Evolutionary conservation across 2,888 invertebrate species (phyloP).

Genomic region (Agrotis puta): DNA sequence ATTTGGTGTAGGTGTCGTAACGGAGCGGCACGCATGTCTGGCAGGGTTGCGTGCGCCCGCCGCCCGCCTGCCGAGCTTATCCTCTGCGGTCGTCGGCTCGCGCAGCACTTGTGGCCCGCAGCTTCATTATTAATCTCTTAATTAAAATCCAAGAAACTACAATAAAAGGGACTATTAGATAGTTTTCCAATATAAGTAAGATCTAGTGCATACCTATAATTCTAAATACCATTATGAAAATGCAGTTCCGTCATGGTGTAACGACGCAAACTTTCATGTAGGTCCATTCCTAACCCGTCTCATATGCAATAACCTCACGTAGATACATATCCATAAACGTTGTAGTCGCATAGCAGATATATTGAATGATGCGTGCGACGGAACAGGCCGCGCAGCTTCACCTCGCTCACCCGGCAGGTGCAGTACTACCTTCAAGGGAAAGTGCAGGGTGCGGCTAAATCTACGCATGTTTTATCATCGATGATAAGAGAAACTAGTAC

Average conservation of each 20-base stretch:
- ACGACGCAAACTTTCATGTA: conserved; percentile 76
- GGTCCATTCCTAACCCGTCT: conserved; percentile 75
- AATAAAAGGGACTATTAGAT: conserved; percentile 49
- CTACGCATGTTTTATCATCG: conserved; percentile 88
- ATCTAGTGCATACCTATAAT: background rate
- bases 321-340: conserved; percentile 79
- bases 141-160: conserved; percentile 77
- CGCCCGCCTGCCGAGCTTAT: conserved; percentile 82
- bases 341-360: conserved; percentile 77
- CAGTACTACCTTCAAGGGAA: conserved; percentile 80
- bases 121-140: conserved; percentile 84
- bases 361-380: conserved; percentile 79
- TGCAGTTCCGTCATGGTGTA: conserved; percentile 39
- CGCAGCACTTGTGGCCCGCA: conserved; percentile 67
- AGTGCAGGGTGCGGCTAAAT: conserved; percentile 87
- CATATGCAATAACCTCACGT: conserved; percentile 82
- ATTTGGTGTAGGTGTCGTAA: conserved; percentile 91
- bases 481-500: conserved; percentile 88
- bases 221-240: conserved; percentile 3
- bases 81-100: conserved; percentile 82
- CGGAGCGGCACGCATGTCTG: conserved; percentile 88
- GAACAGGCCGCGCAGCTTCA: conserved; percentile 79
- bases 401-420: conserved; percentile 81
- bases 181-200: conserved; percentile 28
- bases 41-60: conserved; percentile 82